Base-by-base conservation (phyloP, 2,888 invertebrate genomes). In the Aelia acuminata region DNA sequence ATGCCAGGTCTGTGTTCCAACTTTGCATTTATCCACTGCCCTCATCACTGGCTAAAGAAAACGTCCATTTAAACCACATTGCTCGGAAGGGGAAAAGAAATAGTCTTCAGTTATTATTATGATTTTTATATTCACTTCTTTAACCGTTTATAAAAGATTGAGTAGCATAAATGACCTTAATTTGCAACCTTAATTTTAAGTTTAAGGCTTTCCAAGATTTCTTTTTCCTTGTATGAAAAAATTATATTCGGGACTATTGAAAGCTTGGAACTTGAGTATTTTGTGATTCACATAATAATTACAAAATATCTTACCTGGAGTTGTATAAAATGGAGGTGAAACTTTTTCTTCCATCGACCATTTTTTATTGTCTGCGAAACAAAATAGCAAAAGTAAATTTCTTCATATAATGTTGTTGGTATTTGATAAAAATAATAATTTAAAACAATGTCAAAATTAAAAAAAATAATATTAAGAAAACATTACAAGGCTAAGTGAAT, bases 341-440 rank as follows among this genome's bases (percentile, higher is more conserved):
- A 49, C 35, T 84, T 75, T 87, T 84, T 87, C 87, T 48, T 80
- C 80, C 13, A 84, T 31, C 18, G 80, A 49, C 87, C 87, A 87
- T 80, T 84, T 75, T 49, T 87, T 87, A 80, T 87, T 87, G 70
- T 87, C 87, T 87, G 84, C 26, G 84, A 87, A 70, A 87, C 15
- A 70, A 20, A 63, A 84, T 49, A 80, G n/a, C 4, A 80, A n/a
- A 43, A 43, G 7, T 80, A 47, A 47, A 43, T 80, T 1, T 43
- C 22, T 80, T n/a, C 3, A n/a, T 80, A n/a, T 31, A 70, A 70
- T 18, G 10, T 70, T 70, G 11, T 22, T 31, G 31, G 31, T 70
- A 31, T 35, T 35, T 35, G 0, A 7, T 70, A 70, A 18, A 70
- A 13, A 57, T 57, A 26, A 57, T 57, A 57, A n/a, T 53, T 22